A percentile compares a stretch with the other conserved stretches of the same genome.
phyloP scores from a whole-genome alignment of 2,113 vertebrate species.

The Hydrochoerus hydrochaeris region DNA sequence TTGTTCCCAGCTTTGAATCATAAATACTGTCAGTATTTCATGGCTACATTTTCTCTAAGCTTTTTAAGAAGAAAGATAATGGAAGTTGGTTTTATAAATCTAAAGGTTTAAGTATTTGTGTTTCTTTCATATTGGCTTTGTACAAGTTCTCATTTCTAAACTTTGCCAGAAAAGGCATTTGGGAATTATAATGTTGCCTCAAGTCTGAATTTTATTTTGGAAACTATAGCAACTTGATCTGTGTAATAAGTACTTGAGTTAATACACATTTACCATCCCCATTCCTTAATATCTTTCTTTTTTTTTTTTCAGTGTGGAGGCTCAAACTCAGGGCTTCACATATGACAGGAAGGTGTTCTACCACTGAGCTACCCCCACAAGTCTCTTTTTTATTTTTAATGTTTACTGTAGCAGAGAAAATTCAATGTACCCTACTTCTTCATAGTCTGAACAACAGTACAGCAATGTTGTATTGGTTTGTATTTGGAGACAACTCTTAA shows the following conservation, averaged over 20 bases:
- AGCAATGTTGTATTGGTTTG: not conserved
- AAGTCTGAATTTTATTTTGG: slow-evolving; percentile 1
- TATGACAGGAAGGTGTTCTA: not conserved
- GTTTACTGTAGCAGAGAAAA: not conserved
- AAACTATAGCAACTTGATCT: not conserved
- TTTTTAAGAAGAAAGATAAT: slow-evolving; percentile 48
- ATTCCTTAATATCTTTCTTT: not conserved
- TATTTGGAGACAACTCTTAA: not conserved
- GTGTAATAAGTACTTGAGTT: not conserved
- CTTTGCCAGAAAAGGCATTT: slow-evolving; percentile 31
- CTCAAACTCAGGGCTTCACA: not conserved
- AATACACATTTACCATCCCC: not conserved
- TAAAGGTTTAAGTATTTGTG: slow-evolving; percentile 16
- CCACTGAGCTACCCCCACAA: not conserved
- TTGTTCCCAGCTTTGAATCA: not conserved
- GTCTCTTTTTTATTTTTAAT: not conserved
- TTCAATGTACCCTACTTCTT: not conserved
- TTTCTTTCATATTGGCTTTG: slow-evolving; percentile 16
- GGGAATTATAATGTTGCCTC: not conserved
- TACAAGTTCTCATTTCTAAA: slow-evolving; percentile 17
- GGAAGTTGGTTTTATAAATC: slow-evolving; percentile 30
- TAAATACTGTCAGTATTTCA: not conserved
- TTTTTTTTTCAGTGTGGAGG: not conserved
- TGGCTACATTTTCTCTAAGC: slow-evolving; percentile 36
- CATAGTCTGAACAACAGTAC: not conserved